Conservation (phyloP, 2,797 vertebrate genomes). For the Aldrovandia affinis region DNA sequence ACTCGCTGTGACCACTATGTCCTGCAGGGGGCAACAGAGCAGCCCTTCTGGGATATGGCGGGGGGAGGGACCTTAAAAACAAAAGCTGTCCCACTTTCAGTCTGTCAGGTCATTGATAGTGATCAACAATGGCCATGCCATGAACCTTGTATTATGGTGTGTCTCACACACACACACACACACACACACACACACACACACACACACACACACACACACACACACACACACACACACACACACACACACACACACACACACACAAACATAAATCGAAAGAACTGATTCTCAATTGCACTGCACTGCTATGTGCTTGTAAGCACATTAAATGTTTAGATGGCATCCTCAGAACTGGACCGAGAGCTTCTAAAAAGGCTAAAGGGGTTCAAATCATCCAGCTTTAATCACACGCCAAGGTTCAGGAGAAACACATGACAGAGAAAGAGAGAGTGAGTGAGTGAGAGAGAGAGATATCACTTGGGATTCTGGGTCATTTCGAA, state of each 20-base stretch:
- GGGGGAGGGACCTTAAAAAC: no score
- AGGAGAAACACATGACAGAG: no score
- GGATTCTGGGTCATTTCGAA: background rate
- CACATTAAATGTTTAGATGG: no score
- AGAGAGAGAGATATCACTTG: slow-evolving; percentile 11
- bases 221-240: background rate
- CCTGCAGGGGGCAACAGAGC: no score
- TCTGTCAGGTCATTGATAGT: background rate
- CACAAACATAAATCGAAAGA: background rate
- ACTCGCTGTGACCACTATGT: no score
- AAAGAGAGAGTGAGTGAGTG: slow-evolving; percentile 7
- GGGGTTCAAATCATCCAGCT: background rate
- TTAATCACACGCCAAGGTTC: background rate
- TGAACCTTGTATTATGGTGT: background rate
- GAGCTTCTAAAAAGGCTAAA: background rate
- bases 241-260: no score
- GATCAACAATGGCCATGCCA: background rate
- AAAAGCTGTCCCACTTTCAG: no score
- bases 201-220: background rate
- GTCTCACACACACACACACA: background rate
- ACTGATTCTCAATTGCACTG: background rate
- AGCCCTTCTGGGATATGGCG: no score
- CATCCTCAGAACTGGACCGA: background rate
- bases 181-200: background rate
- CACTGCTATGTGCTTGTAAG: background rate